Base-by-base conservation (phyloP, 1,140 invertebrate genomes). In the Eupeodes corollae region DNA sequence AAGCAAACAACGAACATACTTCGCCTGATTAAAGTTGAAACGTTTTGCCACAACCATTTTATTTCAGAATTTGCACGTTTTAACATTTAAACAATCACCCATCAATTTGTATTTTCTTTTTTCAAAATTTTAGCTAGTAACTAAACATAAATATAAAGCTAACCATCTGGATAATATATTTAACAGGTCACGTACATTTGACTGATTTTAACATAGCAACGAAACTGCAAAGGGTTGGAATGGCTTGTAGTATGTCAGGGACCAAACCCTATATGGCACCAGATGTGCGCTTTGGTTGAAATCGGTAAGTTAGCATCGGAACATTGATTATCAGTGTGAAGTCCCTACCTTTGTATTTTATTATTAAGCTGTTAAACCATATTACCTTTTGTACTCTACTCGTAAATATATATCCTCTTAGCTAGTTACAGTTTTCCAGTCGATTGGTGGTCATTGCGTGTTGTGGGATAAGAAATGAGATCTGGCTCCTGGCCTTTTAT, bases 171-270 rank as follows among this genome's bases (percentile, higher is more conserved):
- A 26, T 26, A 26, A 37, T 47, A 33, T 37, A 41, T 48, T 52
- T 55, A 48, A 52, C 61, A 86, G 84, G 86, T 51, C 88, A 91
- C 68, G 84, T 84, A 16, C 88, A 91, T 69, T 75, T 92, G 50
- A 91, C 88, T 43, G 89, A 92, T 69, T 91, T 92, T 71, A 92
- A 92, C 69, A 85, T 92, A 43, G 88, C 89, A 26, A 85, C 85
- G n/a, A 74, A 81, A 41, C 66, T 91, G 37, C 74, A 78, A 54
- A 73, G 79, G 30, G 78, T 77, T 35, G 76, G 84, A 51, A 60
- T 88, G 50, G 86, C 86, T 3, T 87, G 83, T 19, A 88, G 87
- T 15, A 80, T 91, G 76, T 88, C 86, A 1, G 88, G 88, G 31
- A 92, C 89, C 16, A 88, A 89, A 66, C 88, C 87, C 10, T 68